Conservation (phyloP, 2,113 vertebrate genomes). For the Antigone vipio region DNA sequence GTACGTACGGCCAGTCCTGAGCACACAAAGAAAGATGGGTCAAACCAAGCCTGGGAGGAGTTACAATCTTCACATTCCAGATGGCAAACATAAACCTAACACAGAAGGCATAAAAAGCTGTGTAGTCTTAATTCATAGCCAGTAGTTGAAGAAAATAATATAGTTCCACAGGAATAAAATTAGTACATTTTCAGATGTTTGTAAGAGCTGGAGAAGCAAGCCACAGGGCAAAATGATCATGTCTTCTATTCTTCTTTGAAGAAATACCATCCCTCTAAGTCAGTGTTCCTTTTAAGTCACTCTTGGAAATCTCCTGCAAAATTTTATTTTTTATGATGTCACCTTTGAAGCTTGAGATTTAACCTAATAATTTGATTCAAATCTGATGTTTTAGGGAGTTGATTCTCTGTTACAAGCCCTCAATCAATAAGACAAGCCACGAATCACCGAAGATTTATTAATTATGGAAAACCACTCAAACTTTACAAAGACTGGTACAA, state of each 20-base stretch:
- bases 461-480: not conserved
- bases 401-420: not conserved
- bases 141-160: not conserved
- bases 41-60: not conserved
- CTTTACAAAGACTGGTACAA: not conserved
- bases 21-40: not conserved
- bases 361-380: not conserved
- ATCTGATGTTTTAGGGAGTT: not conserved
- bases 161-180: not conserved
- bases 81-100: not conserved
- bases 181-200: not conserved
- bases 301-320: not conserved
- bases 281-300: not conserved
- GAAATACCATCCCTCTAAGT: not conserved
- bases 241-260: not conserved
- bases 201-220: not conserved
- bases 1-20: not conserved
- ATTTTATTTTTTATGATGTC: not conserved
- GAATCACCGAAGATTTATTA: not conserved
- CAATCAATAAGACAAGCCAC: not conserved
- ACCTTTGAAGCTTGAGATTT: not conserved
- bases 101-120: not conserved
- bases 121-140: not conserved
- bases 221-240: accelerated
- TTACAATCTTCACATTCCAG: not conserved